These are phyloP conservation scores for Belonocnema kinseyi DNA, from an alignment of 1,140 invertebrate genomes.

Conservation along the genomic window DNA sequence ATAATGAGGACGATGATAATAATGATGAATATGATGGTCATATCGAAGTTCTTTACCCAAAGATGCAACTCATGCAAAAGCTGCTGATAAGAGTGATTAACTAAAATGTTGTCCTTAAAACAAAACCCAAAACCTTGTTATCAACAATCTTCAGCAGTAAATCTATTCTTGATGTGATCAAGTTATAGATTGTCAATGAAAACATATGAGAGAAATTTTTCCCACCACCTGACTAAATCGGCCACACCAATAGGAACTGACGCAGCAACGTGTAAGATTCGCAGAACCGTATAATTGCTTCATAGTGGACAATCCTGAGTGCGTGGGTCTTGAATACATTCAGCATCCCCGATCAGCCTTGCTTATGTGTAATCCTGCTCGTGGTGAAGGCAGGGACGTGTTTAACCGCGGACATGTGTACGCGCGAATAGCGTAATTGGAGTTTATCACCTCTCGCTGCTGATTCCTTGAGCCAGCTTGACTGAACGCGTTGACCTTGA, in stretches of 20 bases:
- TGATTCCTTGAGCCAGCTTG: conserved; percentile 40
- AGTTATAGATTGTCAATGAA: conserved; percentile 32
- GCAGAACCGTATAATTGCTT: conserved; percentile 66
- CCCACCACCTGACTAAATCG: background rate
- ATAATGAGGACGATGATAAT: background rate
- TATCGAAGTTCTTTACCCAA: background rate
- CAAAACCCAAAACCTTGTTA: background rate
- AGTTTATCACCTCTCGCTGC: conserved; percentile 48
- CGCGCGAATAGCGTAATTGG: conserved; percentile 50
- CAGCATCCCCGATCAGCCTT: conserved; percentile 38
- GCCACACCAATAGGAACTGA: conserved; percentile 54
- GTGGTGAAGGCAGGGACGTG: conserved; percentile 13
- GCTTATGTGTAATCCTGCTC: conserved; percentile 25
- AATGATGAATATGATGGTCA: background rate
- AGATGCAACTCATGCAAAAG: background rate
- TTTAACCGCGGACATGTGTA: conserved; percentile 30
- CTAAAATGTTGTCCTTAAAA: background rate
- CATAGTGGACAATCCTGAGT: conserved; percentile 46
- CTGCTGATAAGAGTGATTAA: background rate
- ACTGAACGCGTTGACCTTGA: conserved; percentile 36
- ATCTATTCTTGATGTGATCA: conserved; percentile 26
- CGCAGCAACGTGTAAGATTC: conserved; percentile 61
- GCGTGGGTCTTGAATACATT: conserved; percentile 45
- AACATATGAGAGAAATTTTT: background rate
- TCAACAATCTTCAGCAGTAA: background rate